Conservation (phyloP, 2,113 vertebrate genomes). For the Varanus salvator region DNA sequence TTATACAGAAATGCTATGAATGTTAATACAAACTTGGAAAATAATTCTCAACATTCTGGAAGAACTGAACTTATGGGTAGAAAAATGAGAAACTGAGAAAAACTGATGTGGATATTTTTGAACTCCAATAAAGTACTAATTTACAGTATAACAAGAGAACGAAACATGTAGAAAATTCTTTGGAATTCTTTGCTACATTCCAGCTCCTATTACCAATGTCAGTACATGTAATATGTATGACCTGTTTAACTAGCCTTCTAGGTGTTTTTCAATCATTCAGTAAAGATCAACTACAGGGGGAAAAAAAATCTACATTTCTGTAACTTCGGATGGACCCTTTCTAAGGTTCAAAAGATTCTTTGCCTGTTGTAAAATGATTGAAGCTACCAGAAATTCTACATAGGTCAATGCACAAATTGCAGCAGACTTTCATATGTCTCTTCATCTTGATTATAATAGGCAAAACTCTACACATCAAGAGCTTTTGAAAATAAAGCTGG, state of each 20-base stretch:
- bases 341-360: not conserved
- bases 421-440: not conserved
- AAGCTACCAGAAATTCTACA: not conserved
- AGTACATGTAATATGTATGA: not conserved
- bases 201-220: slow-evolving; percentile 1
- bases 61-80: too few relatives aligned
- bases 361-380: not conserved
- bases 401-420: not conserved
- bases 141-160: not conserved
- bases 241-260: not conserved
- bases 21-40: too few relatives aligned
- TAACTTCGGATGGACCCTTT: not conserved
- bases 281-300: not conserved
- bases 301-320: not conserved
- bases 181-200: not conserved
- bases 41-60: too few relatives aligned
- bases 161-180: not conserved
- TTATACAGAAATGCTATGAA: too few relatives aligned
- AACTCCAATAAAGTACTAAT: not conserved
- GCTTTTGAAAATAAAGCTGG: not conserved
- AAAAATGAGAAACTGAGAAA: too few relatives aligned
- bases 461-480: not conserved
- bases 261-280: not conserved
- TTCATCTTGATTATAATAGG: not conserved
- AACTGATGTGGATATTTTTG: too few relatives aligned